Percentiles rank a stretch among this genome's conserved stretches.
phyloP scores from a whole-genome alignment of 1,140 invertebrate genomes.

The Pachypsylla venusta region DNA sequence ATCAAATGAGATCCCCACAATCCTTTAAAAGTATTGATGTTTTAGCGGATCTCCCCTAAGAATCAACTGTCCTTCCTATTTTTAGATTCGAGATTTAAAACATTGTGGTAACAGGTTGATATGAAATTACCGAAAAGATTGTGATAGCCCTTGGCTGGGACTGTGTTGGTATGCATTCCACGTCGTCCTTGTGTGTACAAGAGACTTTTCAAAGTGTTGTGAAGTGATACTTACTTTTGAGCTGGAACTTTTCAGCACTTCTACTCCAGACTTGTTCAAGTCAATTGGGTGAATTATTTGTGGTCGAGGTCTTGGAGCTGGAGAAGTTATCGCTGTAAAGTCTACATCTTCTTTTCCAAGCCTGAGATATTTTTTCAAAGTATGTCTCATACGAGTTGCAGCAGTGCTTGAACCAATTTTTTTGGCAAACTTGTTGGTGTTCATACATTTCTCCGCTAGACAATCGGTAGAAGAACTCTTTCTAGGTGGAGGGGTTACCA shows the following conservation, averaged over 20 bases:
- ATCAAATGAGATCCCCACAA: too few relatives aligned
- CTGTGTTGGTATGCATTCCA: not conserved
- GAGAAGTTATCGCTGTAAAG: slow-evolving; percentile 31
- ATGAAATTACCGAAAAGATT: too few relatives aligned
- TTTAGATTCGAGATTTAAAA: too few relatives aligned
- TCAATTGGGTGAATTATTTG: slow-evolving; percentile 80
- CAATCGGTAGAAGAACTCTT: slow-evolving; percentile 44
- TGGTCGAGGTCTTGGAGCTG: slow-evolving; percentile 45
- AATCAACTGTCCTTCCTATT: too few relatives aligned
- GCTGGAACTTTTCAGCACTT: slow-evolving; percentile 46
- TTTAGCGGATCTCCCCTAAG: too few relatives aligned
- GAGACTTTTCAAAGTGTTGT: not conserved
- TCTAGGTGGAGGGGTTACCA: slow-evolving; percentile 26
- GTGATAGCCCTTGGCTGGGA: too few relatives aligned
- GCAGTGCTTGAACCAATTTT: slow-evolving; percentile 24
- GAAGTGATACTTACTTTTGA: not conserved
- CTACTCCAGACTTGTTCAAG: slow-evolving; percentile 58
- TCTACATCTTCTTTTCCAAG: slow-evolving; percentile 33
- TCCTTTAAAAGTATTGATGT: too few relatives aligned
- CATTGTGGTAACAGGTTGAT: too few relatives aligned
- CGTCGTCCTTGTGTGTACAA: not conserved
- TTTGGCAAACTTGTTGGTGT: not conserved
- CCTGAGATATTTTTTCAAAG: slow-evolving; percentile 64
- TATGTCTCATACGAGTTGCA: slow-evolving; percentile 41
- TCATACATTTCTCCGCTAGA: not conserved